These are phyloP conservation scores for Prochilodus magdalenae DNA, from an alignment of 2,113 vertebrate genomes.

Conservation along the genomic window DNA sequence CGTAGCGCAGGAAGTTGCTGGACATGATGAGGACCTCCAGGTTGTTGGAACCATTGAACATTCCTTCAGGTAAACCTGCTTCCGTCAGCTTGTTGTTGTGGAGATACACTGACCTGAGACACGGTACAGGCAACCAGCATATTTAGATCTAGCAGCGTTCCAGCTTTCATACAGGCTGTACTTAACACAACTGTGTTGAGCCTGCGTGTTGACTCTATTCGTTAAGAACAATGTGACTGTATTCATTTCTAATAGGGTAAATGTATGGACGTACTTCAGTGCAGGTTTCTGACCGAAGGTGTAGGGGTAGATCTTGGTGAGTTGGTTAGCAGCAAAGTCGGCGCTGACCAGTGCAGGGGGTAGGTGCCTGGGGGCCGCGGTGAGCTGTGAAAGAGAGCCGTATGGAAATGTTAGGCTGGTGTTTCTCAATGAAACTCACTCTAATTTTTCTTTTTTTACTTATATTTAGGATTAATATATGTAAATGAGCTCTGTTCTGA, in stretches of 20 bases:
- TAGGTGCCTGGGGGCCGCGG: slow-evolving; percentile 87
- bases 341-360: slow-evolving; percentile 91
- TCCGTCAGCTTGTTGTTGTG: slow-evolving; percentile 98
- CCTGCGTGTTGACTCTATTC: background rate
- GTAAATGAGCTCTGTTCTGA: no score
- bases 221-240: background rate
- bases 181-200: no score
- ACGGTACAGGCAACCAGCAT: background rate
- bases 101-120: slow-evolving; percentile 91
- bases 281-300: slow-evolving; percentile 96
- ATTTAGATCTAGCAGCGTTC: no score
- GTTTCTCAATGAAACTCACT: no score
- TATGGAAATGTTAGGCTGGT: background rate
- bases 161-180: no score
- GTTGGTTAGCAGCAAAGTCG: slow-evolving; percentile 96
- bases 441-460: no score
- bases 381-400: slow-evolving; percentile 81
- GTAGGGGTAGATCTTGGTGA: slow-evolving; percentile 90
- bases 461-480: no score
- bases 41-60: slow-evolving; percentile 90
- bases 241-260: background rate
- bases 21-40: slow-evolving; percentile 96
- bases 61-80: slow-evolving; percentile 87
- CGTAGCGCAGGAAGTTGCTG: slow-evolving; percentile 92
- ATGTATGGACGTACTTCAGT: slow-evolving; percentile 79